phyloP scores from a whole-genome alignment of 2,888 invertebrate genomes.

The Tortrix viridana region DNA sequence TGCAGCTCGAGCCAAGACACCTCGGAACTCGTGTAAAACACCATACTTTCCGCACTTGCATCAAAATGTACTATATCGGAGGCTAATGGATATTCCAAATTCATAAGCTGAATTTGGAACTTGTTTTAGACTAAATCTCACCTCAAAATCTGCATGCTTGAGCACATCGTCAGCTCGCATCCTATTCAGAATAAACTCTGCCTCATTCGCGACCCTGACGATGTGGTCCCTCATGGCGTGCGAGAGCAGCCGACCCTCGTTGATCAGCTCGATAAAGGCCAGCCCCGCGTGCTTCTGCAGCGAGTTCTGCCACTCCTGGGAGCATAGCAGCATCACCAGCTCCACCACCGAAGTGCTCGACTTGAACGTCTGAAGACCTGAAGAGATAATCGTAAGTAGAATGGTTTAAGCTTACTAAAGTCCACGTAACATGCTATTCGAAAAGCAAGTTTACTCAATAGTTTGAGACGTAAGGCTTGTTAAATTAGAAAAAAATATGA shows the following conservation, averaged over 20 bases:
- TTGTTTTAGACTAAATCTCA: slow-evolving; percentile 51
- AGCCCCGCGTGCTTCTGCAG: slow-evolving; percentile 99
- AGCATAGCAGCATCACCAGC: slow-evolving; percentile 99
- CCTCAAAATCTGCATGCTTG: slow-evolving; percentile 98
- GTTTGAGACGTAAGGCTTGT: no score
- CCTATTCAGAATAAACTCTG: slow-evolving; percentile 98
- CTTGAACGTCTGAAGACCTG: slow-evolving; percentile 97
- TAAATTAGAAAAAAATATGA: no score
- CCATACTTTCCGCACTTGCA: no score
- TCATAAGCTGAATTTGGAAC: not conserved
- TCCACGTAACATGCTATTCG: no score
- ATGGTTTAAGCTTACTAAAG: no score
- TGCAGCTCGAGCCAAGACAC: no score
- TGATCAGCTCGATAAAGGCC: slow-evolving; percentile 99
- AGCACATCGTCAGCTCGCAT: slow-evolving; percentile 99
- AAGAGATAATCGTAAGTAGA: slow-evolving; percentile 38
- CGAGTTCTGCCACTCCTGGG: slow-evolving; percentile 99
- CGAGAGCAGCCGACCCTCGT: slow-evolving; percentile 98
- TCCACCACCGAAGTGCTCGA: slow-evolving; percentile 99
- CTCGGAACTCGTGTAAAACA: no score
- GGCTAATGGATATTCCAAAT: not conserved
- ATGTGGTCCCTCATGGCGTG: slow-evolving; percentile 99
- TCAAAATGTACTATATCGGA: no score
- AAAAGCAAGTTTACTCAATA: no score
- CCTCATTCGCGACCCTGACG: slow-evolving; percentile 99